Base-by-base conservation (phyloP, 2,113 vertebrate genomes). In the Platysteira castanea region DNA sequence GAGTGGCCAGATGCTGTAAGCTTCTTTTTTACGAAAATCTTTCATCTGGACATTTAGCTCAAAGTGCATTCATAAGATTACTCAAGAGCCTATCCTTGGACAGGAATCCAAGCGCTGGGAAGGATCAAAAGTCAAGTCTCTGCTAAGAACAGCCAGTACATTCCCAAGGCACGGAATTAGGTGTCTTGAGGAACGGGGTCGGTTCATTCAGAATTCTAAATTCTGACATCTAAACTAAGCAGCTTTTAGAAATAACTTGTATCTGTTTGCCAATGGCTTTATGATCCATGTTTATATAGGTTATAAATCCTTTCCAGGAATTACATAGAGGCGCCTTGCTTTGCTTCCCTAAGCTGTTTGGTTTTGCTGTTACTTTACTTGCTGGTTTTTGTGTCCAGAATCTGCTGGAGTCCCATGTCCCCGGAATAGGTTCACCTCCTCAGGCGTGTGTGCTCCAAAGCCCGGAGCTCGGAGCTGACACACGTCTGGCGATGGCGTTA, bases 201-300 rank as follows among this genome's bases (percentile, higher is more conserved):
- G 52, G 84, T 93, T 95, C 87, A 75, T 80, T 78, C 92, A 76
- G 73, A 93, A 71, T 89, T 94, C 75, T 39, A 54, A 73, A 67
- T 94, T 96, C 90, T 85, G 67, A 89, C 82, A 63, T 85, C 95
- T 60, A 86, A 97, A 96, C 50, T 80, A 96, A 97, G 90, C 69
- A 89, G 94, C 87, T 96, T 96, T 81, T 94, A 87, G 77, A 93
- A 94, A 94, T 59, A 87, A 76, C 96, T 87, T 89, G 63, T 83
- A 81, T 94, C 79, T 98, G n/a, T 97, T 97, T 98, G 94, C 97
- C 97, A 95, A 87, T 95, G 90, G 90, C 94, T 97, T 98, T 98
- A 95, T 94, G 93, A 97, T 88, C 97, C 92, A 75, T 94, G 75
- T 96, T 97, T 97, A 91, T 88, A 93, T 84, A 97, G 70, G 70